These are phyloP conservation scores for Notodonta ziczac DNA, from an alignment of 2,888 invertebrate species.

Conservation along the genomic window DNA sequence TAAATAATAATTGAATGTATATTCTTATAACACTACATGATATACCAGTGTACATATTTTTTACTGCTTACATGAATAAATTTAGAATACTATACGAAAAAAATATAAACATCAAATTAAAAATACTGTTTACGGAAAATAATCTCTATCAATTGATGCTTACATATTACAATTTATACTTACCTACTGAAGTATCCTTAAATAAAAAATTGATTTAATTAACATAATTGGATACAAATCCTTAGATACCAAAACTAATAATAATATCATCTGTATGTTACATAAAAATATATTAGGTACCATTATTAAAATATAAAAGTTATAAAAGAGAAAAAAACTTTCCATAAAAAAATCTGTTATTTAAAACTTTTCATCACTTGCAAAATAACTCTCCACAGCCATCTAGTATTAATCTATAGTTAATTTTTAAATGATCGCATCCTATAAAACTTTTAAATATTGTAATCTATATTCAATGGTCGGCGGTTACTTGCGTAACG, in stretches of 20 bases:
- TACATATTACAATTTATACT: no score
- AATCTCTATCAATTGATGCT: no score
- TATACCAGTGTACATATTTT: no score
- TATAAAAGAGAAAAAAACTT: neutral
- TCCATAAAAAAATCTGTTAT: neutral
- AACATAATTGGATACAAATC: neutral
- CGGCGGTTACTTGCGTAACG: slow-evolving; percentile 22
- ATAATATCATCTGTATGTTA: slow-evolving; percentile 19
- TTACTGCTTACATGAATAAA: no score
- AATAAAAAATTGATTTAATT: slow-evolving; percentile 8
- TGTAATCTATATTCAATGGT: slow-evolving; percentile 3
- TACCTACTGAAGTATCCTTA: no score
- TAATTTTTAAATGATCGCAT: slow-evolving; percentile 2
- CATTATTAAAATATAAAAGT: no score
- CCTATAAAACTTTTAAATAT: slow-evolving; percentile 4
- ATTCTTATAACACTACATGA: no score
- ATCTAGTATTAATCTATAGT: slow-evolving; percentile 24
- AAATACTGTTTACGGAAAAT: no score
- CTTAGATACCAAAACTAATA: neutral
- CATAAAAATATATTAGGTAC: neutral
- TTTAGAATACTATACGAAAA: no score
- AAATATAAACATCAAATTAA: no score
- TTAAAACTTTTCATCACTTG: slow-evolving; percentile 5
- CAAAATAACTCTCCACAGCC: slow-evolving; percentile 45
- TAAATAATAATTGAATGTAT: no score